phyloP scores from a whole-genome alignment of 1,140 invertebrate species.

The Tetramorium parvispinum region DNA sequence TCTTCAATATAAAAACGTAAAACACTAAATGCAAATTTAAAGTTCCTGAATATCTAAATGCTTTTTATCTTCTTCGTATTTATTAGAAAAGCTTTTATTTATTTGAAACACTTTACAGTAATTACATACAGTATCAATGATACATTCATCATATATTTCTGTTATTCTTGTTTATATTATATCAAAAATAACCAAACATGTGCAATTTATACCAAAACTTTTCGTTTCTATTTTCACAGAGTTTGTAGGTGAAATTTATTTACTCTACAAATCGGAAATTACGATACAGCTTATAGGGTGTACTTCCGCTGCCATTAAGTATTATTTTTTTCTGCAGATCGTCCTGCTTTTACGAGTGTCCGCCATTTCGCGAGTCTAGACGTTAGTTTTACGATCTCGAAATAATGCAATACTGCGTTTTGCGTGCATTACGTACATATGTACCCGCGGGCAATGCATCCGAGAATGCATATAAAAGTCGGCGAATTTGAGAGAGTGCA shows the following conservation, averaged over 20 bases:
- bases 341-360: slow-evolving; percentile 38
- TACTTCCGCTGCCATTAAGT: slow-evolving; percentile 19
- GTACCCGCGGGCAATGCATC: background rate
- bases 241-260: background rate
- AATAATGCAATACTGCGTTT: slow-evolving; percentile 38
- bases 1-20: background rate
- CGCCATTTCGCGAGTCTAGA: slow-evolving; percentile 31
- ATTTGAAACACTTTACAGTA: slow-evolving; percentile 5
- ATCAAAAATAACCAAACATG: background rate
- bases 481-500: slow-evolving; percentile 14
- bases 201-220: background rate
- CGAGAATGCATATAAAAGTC: slow-evolving; percentile 27
- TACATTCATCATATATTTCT: background rate
- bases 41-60: background rate
- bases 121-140: background rate
- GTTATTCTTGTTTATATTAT: background rate
- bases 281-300: background rate
- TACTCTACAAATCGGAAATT: background rate
- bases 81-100: background rate
- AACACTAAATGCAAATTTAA: background rate
- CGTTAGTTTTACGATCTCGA: slow-evolving; percentile 24
- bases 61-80: background rate
- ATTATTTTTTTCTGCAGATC: background rate
- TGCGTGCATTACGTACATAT: background rate
- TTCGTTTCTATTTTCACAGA: background rate